Evolutionary conservation across 1,140 invertebrate species (phyloP).

Genomic region (Adelges cooleyi): DNA sequence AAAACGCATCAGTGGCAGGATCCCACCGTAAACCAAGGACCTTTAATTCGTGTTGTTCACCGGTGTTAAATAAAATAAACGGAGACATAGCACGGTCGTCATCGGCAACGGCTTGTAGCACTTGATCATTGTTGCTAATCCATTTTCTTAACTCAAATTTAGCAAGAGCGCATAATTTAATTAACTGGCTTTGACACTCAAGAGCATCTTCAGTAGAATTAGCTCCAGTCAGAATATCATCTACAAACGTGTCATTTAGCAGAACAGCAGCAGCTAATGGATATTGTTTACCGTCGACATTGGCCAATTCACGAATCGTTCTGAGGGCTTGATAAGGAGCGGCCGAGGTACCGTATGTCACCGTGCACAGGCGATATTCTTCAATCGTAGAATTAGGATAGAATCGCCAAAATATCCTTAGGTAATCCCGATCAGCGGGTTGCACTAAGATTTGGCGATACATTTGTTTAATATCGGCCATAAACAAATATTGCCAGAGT

Average conservation of each 20-base stretch:
- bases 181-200: conserved; percentile 30
- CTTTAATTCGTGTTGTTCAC: neutral
- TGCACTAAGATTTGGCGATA: conserved; percentile 29
- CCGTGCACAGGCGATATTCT: conserved; percentile 34
- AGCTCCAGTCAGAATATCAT: conserved; percentile 32
- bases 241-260: conserved; percentile 32
- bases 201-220: conserved; percentile 31
- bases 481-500: conserved; percentile 33
- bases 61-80: neutral
- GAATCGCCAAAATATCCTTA: conserved; percentile 38
- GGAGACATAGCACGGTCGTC: neutral
- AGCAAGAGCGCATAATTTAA: conserved; percentile 30
- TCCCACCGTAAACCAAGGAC: conserved; percentile 28
- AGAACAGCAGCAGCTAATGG: conserved; percentile 28
- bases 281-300: conserved; percentile 33
- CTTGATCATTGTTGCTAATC: conserved; percentile 26
- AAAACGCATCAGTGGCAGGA: neutral
- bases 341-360: conserved; percentile 36
- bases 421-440: conserved; percentile 32
- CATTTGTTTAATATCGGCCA: conserved; percentile 36
- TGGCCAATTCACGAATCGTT: conserved; percentile 36
- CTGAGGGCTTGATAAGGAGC: conserved; percentile 36
- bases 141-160: conserved; percentile 35
- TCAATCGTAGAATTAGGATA: conserved; percentile 31
- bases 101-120: neutral